These are phyloP conservation scores for Punctoribates punctum DNA, from an alignment of 2,888 invertebrate genomes.

Conservation along the genomic window DNA sequence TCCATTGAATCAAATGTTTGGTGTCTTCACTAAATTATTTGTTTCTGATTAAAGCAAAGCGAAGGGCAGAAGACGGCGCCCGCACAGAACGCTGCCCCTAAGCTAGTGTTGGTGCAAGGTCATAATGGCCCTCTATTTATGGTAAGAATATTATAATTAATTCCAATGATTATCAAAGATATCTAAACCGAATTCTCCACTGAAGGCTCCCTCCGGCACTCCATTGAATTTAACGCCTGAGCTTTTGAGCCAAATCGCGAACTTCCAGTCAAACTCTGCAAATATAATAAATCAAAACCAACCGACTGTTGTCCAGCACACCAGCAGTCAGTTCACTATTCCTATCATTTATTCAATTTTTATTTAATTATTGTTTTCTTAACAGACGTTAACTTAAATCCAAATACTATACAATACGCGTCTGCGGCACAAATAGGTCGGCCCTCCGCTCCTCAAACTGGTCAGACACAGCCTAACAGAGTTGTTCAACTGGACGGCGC, in stretches of 20 bases:
- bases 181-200: background rate
- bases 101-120: constrained; percentile 25
- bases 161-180: too few relatives aligned
- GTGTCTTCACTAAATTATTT: background rate
- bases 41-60: background rate
- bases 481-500: constrained; percentile 54
- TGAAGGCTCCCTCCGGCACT: background rate
- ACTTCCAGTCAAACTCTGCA: constrained; percentile 13
- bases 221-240: constrained; percentile 4
- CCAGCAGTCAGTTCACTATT: constrained; percentile 28
- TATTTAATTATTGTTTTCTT: background rate
- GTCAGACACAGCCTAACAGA: constrained; percentile 4
- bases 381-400: constrained; percentile 5
- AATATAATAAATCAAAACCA: constrained; percentile 32
- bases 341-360: background rate
- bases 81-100: background rate
- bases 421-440: constrained; percentile 10
- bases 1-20: background rate
- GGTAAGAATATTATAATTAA: background rate
- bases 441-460: background rate
- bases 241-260: background rate
- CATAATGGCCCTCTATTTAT: background rate
- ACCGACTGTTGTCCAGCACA: constrained; percentile 40
- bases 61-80: background rate
- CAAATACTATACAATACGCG: constrained; percentile 40